Percentiles rank a stretch among this genome's conserved stretches.
These are phyloP conservation scores for Okapia johnstoni DNA, from an alignment of 2,113 vertebrate genomes.

Conservation along the genomic window DNA sequence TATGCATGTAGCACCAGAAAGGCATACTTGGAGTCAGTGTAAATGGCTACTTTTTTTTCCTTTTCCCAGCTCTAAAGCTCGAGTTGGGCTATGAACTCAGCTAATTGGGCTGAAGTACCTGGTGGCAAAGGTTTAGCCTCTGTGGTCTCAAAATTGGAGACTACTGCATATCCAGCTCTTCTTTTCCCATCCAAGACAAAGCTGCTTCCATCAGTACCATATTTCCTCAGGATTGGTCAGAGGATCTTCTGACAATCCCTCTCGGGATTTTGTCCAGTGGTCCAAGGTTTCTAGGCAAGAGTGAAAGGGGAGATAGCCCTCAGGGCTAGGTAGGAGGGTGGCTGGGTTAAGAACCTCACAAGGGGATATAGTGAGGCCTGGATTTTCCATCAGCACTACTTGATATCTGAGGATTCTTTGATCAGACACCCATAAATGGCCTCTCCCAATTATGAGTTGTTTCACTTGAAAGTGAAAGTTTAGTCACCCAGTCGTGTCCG, in stretches of 20 bases:
- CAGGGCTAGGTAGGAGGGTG: not conserved
- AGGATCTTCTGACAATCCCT: not conserved
- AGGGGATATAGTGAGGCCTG: not conserved
- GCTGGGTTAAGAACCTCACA: not conserved
- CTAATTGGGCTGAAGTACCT: not conserved
- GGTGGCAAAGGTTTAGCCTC: not conserved
- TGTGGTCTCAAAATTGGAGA: not conserved
- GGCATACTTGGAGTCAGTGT: not conserved
- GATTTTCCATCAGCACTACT: not conserved
- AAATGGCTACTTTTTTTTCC: not conserved
- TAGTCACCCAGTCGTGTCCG: accelerated
- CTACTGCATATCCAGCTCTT: not conserved
- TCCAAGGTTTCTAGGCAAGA: not conserved
- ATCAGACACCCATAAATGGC: not conserved
- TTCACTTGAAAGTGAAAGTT: not conserved
- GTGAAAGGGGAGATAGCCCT: not conserved
- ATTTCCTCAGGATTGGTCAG: not conserved
- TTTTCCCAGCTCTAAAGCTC: not conserved
- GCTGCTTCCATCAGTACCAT: not conserved
- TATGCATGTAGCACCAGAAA: not conserved
- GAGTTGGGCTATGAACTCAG: not conserved
- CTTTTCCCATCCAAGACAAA: not conserved
- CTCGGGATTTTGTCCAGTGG: not conserved
- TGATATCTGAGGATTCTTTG: not conserved
- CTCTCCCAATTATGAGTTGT: not conserved